Evolutionary conservation across 1,140 invertebrate genomes (phyloP), one percentile per base, ranked within the genome.

Genomic region (Rhynchophorus ferrugineus): DNA sequence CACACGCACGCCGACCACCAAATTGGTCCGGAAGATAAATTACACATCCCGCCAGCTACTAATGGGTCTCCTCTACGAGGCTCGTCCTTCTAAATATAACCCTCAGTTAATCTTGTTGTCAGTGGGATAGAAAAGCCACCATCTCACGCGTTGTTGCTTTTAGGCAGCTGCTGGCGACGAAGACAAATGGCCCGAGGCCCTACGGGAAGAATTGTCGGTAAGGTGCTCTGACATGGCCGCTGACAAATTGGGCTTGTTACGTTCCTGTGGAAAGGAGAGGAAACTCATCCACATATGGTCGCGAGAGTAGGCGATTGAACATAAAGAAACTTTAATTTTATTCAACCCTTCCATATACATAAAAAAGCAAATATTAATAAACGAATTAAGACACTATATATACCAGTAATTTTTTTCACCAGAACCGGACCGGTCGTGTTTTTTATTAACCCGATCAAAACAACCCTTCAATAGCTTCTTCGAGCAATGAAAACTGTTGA

Each of bases 51-150:
- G 17, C 22, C n/a, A n/a, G 7, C 16, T n/a, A 45, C 44, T 45
- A 45, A 45, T 45, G 44, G 44, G 17, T 45, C 17, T 33, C 11
- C 8, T 22, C 44, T 45, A 34, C 11, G 29, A 35, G 19, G 22
- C 33, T 45, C 19, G 22, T 45, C 22, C 11, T n/a, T 45, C 44
- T 45, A 45, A 45, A 45, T 45, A 45, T 45, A 45, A 45, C 24
- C 44, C n/a, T 33, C 29, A 34, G 44, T 45, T 45, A 45, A 45
- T 45, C 44, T 34, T 45, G 11, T 45, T 45, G 44, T 45, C 44
- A 45, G 29, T 14, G 22, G 22, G 19, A 13, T 6, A 45, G 35
- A n/a, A n/a, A n/a, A n/a, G n/a, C n/a, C n/a, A 45, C 22, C 35
- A 34, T 45, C 44, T 45, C 44, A 45, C 44, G 29, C 44, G 44